Evolutionary conservation across 2,797 vertebrate genomes (phyloP).

Genomic region (Eidolon dupreanum): DNA sequence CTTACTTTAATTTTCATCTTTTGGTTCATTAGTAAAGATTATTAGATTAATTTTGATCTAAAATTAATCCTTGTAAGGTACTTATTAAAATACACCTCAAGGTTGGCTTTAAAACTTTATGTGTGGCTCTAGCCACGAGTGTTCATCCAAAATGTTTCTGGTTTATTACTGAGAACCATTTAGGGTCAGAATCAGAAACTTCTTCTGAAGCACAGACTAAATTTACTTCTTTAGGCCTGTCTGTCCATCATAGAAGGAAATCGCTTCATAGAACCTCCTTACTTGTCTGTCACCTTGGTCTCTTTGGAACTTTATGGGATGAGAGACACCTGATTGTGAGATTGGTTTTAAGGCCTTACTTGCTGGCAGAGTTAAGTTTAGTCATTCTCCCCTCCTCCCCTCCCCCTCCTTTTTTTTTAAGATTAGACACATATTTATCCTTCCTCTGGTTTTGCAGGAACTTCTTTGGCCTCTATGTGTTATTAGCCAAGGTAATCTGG

Average conservation of each 20-base stretch:
- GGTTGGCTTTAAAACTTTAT: not conserved
- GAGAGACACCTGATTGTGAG: not conserved
- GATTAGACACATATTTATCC: slow-evolving; percentile 39
- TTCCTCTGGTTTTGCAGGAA: not conserved
- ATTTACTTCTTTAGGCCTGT: not conserved
- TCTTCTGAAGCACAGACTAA: not conserved
- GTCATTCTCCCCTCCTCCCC: not conserved
- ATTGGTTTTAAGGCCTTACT: not conserved
- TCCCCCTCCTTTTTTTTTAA: not conserved
- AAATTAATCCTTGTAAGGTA: not conserved
- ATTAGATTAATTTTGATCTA: slow-evolving; percentile 27
- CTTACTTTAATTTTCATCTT: slow-evolving; percentile 30
- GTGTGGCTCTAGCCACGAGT: not conserved
- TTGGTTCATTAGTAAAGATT: not conserved
- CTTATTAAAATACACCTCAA: not conserved
- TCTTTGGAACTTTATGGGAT: not conserved
- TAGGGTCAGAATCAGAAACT: not conserved
- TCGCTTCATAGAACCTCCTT: not conserved
- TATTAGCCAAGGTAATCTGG: not conserved
- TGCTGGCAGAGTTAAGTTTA: not conserved
- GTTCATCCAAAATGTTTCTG: not conserved
- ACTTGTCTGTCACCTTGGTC: not conserved
- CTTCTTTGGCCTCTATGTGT: not conserved
- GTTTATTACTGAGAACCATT: not conserved
- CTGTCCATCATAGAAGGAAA: not conserved